A percentile compares a stretch with the other conserved stretches of the same genome.
phyloP scores from a whole-genome alignment of 1,140 invertebrate genomes.

The Mizuhopecten yessoensis region DNA sequence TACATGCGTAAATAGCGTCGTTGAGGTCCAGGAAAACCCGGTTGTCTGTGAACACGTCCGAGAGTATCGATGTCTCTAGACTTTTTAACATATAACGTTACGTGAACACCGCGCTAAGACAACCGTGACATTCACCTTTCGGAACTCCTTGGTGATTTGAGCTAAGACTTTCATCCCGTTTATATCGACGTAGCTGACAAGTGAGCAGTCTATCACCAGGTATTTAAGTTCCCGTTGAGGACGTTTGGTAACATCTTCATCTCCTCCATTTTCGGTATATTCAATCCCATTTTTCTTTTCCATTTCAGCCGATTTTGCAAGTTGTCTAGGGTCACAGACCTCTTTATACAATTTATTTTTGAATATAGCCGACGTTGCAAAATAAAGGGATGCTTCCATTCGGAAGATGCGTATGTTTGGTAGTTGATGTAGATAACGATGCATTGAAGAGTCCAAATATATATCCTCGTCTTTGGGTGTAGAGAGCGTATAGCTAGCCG shows the following conservation, averaged over 20 bases:
- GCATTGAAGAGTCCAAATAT: slow-evolving; percentile 49
- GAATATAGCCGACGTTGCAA: slow-evolving; percentile 81
- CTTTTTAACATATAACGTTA: not conserved
- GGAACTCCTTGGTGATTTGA: slow-evolving; percentile 68
- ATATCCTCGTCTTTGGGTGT: slow-evolving; percentile 63
- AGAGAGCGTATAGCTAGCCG: slow-evolving; percentile 55
- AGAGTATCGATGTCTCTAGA: slow-evolving; percentile 42
- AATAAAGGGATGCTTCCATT: slow-evolving; percentile 79
- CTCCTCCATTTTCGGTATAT: not conserved
- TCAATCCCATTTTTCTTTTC: not conserved
- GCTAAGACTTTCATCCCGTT: slow-evolving; percentile 73
- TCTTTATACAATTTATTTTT: slow-evolving; percentile 69
- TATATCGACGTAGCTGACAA: slow-evolving; percentile 78
- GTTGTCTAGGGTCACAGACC: slow-evolving; percentile 59
- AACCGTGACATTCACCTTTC: slow-evolving; percentile 57
- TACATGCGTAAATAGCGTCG: slow-evolving; percentile 46
- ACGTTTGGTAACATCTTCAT: slow-evolving; percentile 49
- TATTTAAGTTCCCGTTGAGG: slow-evolving; percentile 22
- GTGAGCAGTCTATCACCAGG: slow-evolving; percentile 78
- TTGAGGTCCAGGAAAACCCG: slow-evolving; percentile 52
- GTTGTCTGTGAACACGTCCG: slow-evolving; percentile 41
- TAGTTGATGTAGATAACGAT: slow-evolving; percentile 84
- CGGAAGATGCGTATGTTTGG: slow-evolving; percentile 82
- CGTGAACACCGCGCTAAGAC: slow-evolving; percentile 45
- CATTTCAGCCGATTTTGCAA: not conserved